These are phyloP conservation scores for Dromius quadrimaculatus DNA, from an alignment of 2,888 invertebrate genomes.

Conservation along the genomic window DNA sequence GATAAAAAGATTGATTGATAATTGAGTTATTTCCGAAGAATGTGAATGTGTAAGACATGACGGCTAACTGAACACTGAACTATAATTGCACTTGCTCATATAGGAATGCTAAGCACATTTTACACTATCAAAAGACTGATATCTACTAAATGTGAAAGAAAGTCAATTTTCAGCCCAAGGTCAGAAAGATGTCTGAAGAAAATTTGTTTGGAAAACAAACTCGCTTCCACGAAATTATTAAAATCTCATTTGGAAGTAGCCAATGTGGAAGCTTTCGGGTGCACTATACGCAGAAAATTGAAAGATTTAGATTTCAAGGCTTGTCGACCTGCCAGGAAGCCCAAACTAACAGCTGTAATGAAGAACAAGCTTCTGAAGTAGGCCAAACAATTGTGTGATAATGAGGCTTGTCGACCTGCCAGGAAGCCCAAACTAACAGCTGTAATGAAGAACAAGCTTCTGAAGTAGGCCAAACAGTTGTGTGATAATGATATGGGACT, in stretches of 20 bases:
- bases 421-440: too few relatives aligned
- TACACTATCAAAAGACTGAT: too few relatives aligned
- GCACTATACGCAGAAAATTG: not conserved
- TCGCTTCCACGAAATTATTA: not conserved
- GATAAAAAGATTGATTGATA: too few relatives aligned
- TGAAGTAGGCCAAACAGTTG: not conserved
- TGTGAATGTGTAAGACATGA: too few relatives aligned
- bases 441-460: too few relatives aligned
- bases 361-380: not conserved
- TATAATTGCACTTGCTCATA: too few relatives aligned
- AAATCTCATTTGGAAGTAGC: not conserved
- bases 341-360: not conserved
- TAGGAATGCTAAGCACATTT: too few relatives aligned
- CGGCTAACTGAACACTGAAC: too few relatives aligned
- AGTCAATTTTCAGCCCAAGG: conserved; percentile 1
- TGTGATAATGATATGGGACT: not conserved
- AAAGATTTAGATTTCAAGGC: not conserved
- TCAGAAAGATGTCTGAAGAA: conserved; percentile 11
- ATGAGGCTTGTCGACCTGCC: not conserved
- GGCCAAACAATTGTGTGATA: too few relatives aligned
- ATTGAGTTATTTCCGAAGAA: too few relatives aligned
- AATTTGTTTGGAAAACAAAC: conserved; percentile 3
- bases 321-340: not conserved
- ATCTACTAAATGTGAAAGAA: conserved; percentile 1
- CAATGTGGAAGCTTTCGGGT: not conserved